Conservation (phyloP, 2,888 invertebrate species). For the Agrotis segetum region DNA sequence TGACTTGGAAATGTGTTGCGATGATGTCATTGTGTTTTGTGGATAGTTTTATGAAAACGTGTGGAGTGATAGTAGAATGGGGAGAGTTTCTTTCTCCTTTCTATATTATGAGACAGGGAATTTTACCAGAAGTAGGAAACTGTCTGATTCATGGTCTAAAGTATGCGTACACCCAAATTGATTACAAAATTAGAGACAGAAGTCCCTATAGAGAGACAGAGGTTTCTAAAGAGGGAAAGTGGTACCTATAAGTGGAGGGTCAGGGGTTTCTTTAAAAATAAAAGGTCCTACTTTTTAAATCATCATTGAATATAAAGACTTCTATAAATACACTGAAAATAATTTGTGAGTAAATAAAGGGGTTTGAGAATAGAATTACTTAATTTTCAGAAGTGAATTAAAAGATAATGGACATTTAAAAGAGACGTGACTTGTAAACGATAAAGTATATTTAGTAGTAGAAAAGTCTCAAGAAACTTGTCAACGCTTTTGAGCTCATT, state of each 20-base stretch:
- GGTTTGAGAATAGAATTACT: background rate
- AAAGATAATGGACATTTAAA: background rate
- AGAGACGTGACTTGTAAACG: no score
- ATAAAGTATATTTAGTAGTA: no score
- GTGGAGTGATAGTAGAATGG: background rate
- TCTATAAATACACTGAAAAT: background rate
- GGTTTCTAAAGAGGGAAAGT: no score
- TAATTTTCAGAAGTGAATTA: no score
- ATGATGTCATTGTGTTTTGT: constrained; percentile 58
- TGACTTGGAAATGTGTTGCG: constrained; percentile 51
- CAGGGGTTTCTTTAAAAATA: no score
- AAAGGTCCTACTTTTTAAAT: no score
- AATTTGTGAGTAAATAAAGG: background rate
- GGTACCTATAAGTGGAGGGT: no score
- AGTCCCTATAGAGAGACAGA: no score
- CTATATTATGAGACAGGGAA: background rate
- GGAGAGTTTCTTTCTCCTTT: background rate
- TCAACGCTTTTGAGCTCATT: no score
- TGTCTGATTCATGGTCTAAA: background rate
- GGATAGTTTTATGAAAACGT: constrained; percentile 18
- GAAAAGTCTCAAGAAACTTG: background rate
- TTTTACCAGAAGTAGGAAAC: accelerated
- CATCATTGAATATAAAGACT: no score
- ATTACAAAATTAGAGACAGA: no score
- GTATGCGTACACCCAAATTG: no score